phyloP scores from a whole-genome alignment of 2,888 invertebrate species.

The Heliconius aoede region DNA sequence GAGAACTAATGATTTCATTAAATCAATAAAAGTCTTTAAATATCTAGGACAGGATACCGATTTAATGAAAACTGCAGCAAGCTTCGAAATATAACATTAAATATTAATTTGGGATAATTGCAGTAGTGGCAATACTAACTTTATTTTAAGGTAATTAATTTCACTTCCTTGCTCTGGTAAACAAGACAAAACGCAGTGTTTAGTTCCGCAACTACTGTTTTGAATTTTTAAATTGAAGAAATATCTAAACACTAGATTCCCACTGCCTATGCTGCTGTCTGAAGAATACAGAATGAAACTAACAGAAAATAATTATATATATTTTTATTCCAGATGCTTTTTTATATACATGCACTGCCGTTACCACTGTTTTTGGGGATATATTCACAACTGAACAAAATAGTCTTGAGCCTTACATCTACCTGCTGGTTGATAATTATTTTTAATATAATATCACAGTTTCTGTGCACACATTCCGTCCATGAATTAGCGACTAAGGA shows the following conservation, averaged over 20 bases:
- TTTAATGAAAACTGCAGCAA: no score
- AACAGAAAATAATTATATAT: neutral
- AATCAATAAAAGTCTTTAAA: neutral
- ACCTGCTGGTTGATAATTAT: conserved; percentile 64
- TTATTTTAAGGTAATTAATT: no score
- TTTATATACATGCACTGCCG: conserved; percentile 72
- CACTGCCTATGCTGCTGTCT: neutral
- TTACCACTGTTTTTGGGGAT: conserved; percentile 69
- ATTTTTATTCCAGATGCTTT: conserved; percentile 71
- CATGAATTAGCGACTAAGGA: conserved; percentile 73
- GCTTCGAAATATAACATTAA: no score
- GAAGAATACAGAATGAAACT: neutral
- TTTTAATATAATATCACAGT: conserved; percentile 68
- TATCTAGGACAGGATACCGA: no score
- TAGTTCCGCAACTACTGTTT: no score
- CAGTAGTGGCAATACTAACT: no score
- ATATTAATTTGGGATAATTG: no score
- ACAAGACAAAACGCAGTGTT: no score
- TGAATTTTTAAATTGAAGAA: neutral
- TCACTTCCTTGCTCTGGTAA: no score
- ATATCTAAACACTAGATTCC: neutral
- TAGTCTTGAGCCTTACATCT: conserved; percentile 53
- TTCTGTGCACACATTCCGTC: conserved; percentile 72
- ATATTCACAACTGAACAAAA: conserved; percentile 60
- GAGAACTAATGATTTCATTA: neutral